These are phyloP conservation scores for Hetaerina titia DNA, from an alignment of 2,888 invertebrate genomes.

Conservation along the genomic window DNA sequence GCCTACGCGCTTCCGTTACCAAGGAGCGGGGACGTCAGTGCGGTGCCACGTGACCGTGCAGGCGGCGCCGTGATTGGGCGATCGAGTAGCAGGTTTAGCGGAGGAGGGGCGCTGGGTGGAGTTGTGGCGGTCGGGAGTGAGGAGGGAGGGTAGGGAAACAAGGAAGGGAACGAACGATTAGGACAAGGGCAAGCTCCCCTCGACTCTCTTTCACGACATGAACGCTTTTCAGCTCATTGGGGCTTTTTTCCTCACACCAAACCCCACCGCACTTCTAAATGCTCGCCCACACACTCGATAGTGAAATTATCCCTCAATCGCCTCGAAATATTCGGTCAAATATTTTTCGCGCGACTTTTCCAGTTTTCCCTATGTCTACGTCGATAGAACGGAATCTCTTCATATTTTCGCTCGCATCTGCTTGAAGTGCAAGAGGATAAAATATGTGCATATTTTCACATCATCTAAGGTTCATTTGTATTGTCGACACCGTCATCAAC, in stretches of 20 bases:
- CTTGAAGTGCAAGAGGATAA: neutral
- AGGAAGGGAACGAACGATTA: neutral
- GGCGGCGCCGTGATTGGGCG: neutral
- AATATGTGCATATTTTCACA: too few relatives aligned
- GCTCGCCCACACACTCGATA: neutral
- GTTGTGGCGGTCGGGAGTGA: neutral
- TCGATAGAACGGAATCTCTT: neutral
- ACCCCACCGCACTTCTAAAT: neutral
- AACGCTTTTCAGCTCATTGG: neutral
- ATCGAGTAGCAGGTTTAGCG: neutral
- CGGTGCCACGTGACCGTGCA: neutral
- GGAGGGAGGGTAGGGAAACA: neutral
- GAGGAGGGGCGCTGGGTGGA: neutral
- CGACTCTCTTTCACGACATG: neutral
- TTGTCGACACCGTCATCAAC: too few relatives aligned
- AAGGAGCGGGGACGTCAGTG: slow-evolving; percentile 27
- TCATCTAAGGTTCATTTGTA: too few relatives aligned
- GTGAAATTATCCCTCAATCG: neutral
- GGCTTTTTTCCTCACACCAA: neutral
- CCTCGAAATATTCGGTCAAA: neutral
- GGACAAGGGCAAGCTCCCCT: neutral
- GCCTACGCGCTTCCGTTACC: slow-evolving; percentile 34
- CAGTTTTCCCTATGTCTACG: neutral
- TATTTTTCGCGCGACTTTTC: neutral
- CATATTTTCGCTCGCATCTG: neutral